Conservation (phyloP, 2,797 vertebrate species). For the Poeciliopsis turneri region DNA sequence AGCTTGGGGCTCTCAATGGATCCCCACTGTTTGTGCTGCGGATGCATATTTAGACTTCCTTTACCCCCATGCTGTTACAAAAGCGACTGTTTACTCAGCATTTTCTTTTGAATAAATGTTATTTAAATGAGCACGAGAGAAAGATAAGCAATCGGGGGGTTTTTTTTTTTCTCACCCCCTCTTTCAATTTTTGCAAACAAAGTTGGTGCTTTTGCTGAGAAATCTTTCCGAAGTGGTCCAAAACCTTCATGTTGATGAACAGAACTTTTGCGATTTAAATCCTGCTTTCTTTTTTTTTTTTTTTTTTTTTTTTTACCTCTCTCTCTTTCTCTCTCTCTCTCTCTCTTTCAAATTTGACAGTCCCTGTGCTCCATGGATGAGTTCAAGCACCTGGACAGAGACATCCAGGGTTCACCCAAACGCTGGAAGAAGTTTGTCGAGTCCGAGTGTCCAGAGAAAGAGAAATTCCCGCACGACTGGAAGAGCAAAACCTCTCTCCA, state of each 20-base stretch:
- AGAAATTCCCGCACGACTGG: slow-evolving; percentile 96
- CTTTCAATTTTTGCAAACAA: slow-evolving; percentile 53
- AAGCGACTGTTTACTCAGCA: slow-evolving; percentile 67
- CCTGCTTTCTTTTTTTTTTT: background rate
- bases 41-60: slow-evolving; percentile 66
- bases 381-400: slow-evolving; percentile 91
- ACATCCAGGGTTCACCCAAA: slow-evolving; percentile 93
- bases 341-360: slow-evolving; percentile 66
- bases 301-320: background rate
- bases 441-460: slow-evolving; percentile 93
- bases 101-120: slow-evolving; percentile 66
- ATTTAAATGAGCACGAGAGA: slow-evolving; percentile 52
- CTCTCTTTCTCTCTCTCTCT: background rate
- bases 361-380: slow-evolving; percentile 90
- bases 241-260: slow-evolving; percentile 32
- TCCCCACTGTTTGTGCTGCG: slow-evolving; percentile 58
- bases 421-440: slow-evolving; percentile 96
- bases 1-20: slow-evolving; percentile 58
- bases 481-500: slow-evolving; percentile 91
- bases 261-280: slow-evolving; percentile 9
- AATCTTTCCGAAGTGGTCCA: slow-evolving; percentile 39
- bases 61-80: slow-evolving; percentile 54
- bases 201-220: slow-evolving; percentile 44
- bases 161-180: slow-evolving; percentile 4
- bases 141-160: slow-evolving; percentile 49